Evolutionary conservation across 1,140 invertebrate species (phyloP), one percentile per base, ranked within the genome.

Genomic region (Calephelis virginiensis): DNA sequence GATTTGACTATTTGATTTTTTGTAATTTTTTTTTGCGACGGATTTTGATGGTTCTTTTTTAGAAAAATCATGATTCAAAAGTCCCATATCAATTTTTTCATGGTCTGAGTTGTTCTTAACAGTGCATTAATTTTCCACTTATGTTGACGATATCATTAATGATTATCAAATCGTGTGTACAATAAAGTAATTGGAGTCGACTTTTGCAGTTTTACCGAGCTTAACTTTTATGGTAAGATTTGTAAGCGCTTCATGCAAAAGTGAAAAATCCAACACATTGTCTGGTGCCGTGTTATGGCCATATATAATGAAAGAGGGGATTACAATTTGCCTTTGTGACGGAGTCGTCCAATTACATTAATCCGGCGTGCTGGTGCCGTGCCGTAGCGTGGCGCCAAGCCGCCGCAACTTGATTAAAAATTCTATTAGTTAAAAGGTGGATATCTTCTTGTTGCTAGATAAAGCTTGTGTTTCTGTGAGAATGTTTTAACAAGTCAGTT

Each of bases 291-390:
- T 79, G 81, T 84, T 83, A 81, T 78, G 75, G 78, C 75, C 79
- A 83, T 81, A 82, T 85, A 82, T 86, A 88, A 90, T 86, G 81
- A 87, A 85, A 83, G 81, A 82, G 79, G 80, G 84, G 83, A 86
- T 90, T 87, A 89, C 87, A 89, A 90, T 90, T 90, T 89, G 87
- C 86, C 85, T 90, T 90, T 90, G 86, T 89, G 85, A 90, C 80
- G 80, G 83, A 85, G 80, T 82, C 78, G 83, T 88, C 85, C 83
- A 90, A 90, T 90, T 90, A 89, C 87, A 90, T 90, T 90, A 90
- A 88, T 90, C 85, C 81, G 82, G 81, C 80, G 82, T 78, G 75
- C 81, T 83, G 80, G 84, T 82, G 75, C 76, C 78, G 79, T 71
- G 75, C 78, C 79, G 78, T 28, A 4, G 28, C 28, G 28, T 28